Conservation (phyloP, 2,888 invertebrate genomes). For the Dryomyza anilis region DNA sequence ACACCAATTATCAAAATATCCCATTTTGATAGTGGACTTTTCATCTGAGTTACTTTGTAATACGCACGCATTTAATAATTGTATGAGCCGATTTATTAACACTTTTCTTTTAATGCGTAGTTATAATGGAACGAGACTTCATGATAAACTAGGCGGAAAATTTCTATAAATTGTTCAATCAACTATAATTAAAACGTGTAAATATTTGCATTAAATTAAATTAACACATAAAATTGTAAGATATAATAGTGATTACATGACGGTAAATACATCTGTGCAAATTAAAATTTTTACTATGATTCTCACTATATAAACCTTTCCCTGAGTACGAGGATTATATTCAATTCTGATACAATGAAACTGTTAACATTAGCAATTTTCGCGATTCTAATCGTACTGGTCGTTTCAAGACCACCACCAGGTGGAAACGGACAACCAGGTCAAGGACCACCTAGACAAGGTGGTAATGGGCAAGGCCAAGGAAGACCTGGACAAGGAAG, state of each 20-base stretch:
- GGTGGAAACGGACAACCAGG: not conserved
- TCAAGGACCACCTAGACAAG: slow-evolving; percentile 1
- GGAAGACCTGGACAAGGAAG: not conserved
- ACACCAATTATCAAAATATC: too few species aligned
- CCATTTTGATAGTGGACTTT: too few species aligned
- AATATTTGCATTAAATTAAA: not conserved
- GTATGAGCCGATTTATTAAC: too few species aligned
- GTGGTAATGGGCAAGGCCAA: not conserved
- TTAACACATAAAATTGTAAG: not conserved
- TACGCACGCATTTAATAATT: too few species aligned
- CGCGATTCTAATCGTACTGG: slow-evolving; percentile 34
- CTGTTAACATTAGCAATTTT: slow-evolving; percentile 37
- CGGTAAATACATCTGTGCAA: not conserved
- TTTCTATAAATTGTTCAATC: too few species aligned
- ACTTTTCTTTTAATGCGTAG: too few species aligned
- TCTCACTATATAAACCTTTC: slow-evolving; percentile 8
- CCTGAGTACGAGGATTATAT: not conserved
- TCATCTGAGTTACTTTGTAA: too few species aligned
- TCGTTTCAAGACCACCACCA: slow-evolving; percentile 30
- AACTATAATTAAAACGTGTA: not conserved
- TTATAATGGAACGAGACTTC: too few species aligned
- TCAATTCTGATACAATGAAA: slow-evolving; percentile 32
- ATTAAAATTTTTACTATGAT: not conserved
- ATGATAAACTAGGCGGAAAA: too few species aligned
- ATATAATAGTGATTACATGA: too few species aligned